These are phyloP conservation scores for Erpobdella octoculata DNA, from an alignment of 2,888 invertebrate genomes.

Conservation along the genomic window DNA sequence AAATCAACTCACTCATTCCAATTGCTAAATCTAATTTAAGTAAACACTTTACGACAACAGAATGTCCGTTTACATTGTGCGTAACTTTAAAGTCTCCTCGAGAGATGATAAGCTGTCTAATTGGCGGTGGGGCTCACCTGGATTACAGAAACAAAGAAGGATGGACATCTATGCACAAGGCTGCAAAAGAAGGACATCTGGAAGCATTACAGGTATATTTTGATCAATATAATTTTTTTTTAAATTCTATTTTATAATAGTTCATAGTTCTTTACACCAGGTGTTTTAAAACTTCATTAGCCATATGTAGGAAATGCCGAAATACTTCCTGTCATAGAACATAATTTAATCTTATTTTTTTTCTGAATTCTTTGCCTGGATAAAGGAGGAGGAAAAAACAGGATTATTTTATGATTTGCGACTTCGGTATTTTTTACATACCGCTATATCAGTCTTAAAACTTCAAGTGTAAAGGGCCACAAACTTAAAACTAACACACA, in stretches of 20 bases:
- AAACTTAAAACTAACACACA: too few species aligned
- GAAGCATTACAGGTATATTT: conserved; percentile 48
- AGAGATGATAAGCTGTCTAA: conserved; percentile 76
- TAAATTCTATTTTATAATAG: background rate
- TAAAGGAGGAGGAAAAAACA: background rate
- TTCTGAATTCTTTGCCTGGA: background rate
- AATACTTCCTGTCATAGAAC: too few species aligned
- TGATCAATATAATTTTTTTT: too few species aligned
- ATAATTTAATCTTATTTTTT: too few species aligned
- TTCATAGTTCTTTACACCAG: too few species aligned
- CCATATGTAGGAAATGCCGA: too few species aligned
- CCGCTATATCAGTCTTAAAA: too few species aligned
- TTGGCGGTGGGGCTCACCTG: conserved; percentile 90
- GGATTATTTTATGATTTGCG: too few species aligned
- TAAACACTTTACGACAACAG: conserved; percentile 55
- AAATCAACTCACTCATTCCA: background rate
- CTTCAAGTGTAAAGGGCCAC: too few species aligned
- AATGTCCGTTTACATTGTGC: conserved; percentile 90
- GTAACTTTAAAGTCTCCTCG: conserved; percentile 77
- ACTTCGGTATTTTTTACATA: too few species aligned
- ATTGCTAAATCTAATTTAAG: background rate
- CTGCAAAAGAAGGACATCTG: conserved; percentile 59
- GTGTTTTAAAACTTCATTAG: too few species aligned
- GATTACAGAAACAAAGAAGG: conserved; percentile 86
- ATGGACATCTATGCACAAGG: conserved; percentile 86